Evolutionary conservation across 37 sponge, comb jelly and placozoan genomes (phyloP), one percentile per base, ranked within the genome.

Genomic region (Spongia lamella): DNA sequence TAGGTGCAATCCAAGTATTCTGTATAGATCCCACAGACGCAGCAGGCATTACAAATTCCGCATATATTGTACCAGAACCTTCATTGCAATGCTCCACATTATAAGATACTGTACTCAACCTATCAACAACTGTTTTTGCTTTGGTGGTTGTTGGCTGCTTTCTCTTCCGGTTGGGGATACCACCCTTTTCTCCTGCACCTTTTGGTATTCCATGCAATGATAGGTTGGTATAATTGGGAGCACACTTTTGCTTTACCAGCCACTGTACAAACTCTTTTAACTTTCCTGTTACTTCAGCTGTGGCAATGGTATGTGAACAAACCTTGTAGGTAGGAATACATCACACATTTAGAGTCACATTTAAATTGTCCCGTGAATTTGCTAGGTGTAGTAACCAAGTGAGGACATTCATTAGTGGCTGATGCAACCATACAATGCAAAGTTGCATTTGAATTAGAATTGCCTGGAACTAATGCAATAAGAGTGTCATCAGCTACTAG

Each of bases 281-380:
- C 1, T 58, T 40, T 38, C 75, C 61, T 39, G 57, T 75, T n/a
- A 27, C 75, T 22, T 75, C 47, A 38, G 63, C 61, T 58, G 63
- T 62, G 7, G 61, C 75, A 7, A 60, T 7, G 16, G 59, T 61
- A 60, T 75, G 75, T n/a, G 75, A 29, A 58, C 75, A 75, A 13
- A 75, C 58, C 53, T 72, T 75, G 38, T 59, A 75, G 62, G 59
- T 75, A 15, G 56, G 63, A n/a, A n/a, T n/a, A n/a, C n/a, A n/a
- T n/a, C n/a, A n/a, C n/a, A 47, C 75, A 75, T 40, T 75, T 75
- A 3, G 57, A 39, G 37, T 47, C 70, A 47, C 47, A 47, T 5
- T 9, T 13, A 9, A 13, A 43, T 43, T 43, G 9, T n/a, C 17
- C 60, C 14, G 29, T 11, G 5, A 15, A 29, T 58, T 58, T 11